These are phyloP conservation scores for Sturnira hondurensis DNA, from an alignment of 2,113 vertebrate genomes.

Conservation along the genomic window DNA sequence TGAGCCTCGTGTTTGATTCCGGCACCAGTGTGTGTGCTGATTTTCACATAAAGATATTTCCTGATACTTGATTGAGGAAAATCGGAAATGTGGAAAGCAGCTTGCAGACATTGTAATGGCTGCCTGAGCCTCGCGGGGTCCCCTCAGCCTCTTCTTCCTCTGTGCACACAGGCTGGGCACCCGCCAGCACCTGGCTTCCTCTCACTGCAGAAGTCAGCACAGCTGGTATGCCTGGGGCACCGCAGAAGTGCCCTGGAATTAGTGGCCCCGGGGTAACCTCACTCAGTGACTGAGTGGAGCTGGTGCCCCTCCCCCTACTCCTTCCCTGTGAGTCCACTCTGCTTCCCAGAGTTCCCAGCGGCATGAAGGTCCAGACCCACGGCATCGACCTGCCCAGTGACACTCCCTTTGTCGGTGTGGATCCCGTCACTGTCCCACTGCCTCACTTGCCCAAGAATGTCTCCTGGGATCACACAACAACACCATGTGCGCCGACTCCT, in stretches of 20 bases:
- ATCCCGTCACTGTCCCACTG: accelerated
- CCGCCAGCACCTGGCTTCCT: not conserved
- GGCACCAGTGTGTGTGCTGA: not conserved
- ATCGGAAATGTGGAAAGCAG: not conserved
- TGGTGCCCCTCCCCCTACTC: accelerated
- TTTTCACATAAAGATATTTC: not conserved
- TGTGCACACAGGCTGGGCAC: accelerated
- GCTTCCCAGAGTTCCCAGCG: not conserved
- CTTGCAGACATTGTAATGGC: accelerated
- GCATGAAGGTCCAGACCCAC: not conserved
- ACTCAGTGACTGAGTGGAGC: not conserved
- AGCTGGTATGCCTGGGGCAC: accelerated
- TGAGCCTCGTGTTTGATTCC: not conserved
- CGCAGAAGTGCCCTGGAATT: not conserved
- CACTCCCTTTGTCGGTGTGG: not conserved
- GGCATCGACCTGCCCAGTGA: no score
- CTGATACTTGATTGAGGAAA: not conserved
- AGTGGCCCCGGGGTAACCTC: not conserved
- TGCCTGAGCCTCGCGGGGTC: accelerated
- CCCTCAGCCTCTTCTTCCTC: not conserved
- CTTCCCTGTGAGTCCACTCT: not conserved
- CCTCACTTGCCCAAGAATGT: not conserved
- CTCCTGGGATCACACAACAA: not conserved
- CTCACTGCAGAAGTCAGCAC: not conserved
- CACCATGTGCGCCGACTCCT: not conserved